Evolutionary conservation across 1,140 invertebrate species (phyloP), one percentile per base, ranked within the genome.

Genomic region (Argopecten irradians): DNA sequence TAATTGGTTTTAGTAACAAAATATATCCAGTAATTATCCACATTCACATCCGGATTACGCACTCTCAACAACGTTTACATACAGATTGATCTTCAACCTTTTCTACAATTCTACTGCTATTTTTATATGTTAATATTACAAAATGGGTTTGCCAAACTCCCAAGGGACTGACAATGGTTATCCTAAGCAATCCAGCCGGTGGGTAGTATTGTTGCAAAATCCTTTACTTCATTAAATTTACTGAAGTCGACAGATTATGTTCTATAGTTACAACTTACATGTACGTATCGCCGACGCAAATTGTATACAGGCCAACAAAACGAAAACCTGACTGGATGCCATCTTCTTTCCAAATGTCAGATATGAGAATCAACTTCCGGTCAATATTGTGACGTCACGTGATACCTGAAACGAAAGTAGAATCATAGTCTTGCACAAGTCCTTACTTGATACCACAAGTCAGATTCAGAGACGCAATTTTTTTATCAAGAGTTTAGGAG

Each of bases 351-450:
- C 43, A 19, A 5, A 71, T 71, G 55, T 71, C 55, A 71, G 55
- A 71, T n/a, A 71, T 71, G 55, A 71, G 55, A 71, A 71, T 71
- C 55, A 71, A 28, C 55, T 71, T 71, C 55, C 55, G 55, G 43
- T 46, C 55, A 28, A 71, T 3, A 28, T 71, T 28, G 22, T 71
- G 55, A 71, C 55, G 55, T 71, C 55, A 71, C 55, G n/a, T 5
- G 55, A 19, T 19, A 71, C 22, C 22, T 28, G 22, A 71, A 71
- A 71, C 16, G 55, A 71, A 71, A 71, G 55, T 71, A 71, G 55
- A 71, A 11, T n/a, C n/a, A n/a, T n/a, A n/a, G n/a, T n/a, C n/a
- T n/a, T n/a, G n/a, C n/a, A n/a, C n/a, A n/a, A n/a, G n/a, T n/a
- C n/a, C n/a, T n/a, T n/a, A n/a, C n/a, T n/a, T n/a, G n/a, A n/a